These are phyloP conservation scores for Pristiophorus japonicus DNA, from an alignment of 2,113 vertebrate species.

Conservation along the genomic window DNA sequence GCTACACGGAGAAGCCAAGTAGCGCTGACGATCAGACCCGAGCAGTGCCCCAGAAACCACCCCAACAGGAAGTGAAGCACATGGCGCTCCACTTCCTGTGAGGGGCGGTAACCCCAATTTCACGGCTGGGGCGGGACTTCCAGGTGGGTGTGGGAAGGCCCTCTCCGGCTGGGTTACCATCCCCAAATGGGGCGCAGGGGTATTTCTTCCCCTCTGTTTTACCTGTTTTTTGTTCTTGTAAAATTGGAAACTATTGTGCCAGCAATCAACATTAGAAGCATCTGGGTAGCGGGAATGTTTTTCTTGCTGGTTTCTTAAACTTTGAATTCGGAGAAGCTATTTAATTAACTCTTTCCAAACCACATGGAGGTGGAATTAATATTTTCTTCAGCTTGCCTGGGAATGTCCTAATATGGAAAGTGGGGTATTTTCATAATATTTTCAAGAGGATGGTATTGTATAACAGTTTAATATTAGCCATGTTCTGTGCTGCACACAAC, in stretches of 20 bases:
- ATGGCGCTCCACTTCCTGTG: too few relatives aligned
- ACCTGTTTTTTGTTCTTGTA: not conserved
- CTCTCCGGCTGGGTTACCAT: too few relatives aligned
- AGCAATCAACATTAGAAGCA: not conserved
- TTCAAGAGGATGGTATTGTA: not conserved
- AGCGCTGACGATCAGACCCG: too few relatives aligned
- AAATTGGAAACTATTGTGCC: not conserved
- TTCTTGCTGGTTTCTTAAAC: not conserved
- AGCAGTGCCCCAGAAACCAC: too few relatives aligned
- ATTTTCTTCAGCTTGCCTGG: not conserved
- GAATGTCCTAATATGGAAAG: not conserved
- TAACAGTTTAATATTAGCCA: not conserved
- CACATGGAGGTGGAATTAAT: not conserved
- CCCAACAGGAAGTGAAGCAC: too few relatives aligned
- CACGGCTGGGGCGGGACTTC: too few relatives aligned
- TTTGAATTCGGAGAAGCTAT: not conserved
- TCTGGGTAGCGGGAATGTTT: not conserved
- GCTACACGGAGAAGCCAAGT: too few relatives aligned
- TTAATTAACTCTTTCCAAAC: not conserved
- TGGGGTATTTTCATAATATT: not conserved
- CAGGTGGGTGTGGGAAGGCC: too few relatives aligned
- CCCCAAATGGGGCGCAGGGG: too few relatives aligned
- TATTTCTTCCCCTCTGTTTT: too few relatives aligned
- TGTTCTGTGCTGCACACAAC: not conserved
- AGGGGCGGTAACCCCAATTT: too few relatives aligned